phyloP scores from a whole-genome alignment of 1,140 invertebrate species.

The Eriocheir sinensis region DNA sequence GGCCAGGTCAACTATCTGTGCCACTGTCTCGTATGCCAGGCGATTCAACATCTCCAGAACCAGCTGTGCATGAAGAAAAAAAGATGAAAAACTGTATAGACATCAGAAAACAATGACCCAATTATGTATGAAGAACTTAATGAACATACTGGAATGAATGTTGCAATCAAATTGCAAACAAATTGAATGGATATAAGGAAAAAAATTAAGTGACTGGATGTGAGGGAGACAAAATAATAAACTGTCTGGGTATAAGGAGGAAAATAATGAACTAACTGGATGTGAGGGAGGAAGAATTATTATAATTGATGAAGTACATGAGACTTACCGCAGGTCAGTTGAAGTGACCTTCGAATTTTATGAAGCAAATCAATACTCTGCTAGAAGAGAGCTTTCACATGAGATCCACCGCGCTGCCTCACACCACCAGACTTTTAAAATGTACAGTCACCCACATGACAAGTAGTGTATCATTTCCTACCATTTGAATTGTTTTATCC shows the following conservation, averaged over 20 bases:
- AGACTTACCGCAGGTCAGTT: too few species aligned
- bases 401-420: conserved; percentile 42
- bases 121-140: too few species aligned
- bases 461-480: not conserved
- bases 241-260: too few species aligned
- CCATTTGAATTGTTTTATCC: not conserved
- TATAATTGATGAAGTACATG: too few species aligned
- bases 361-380: conserved; percentile 50
- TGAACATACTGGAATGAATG: too few species aligned
- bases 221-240: too few species aligned
- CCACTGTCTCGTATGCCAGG: conserved; percentile 87
- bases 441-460: conserved; percentile 45
- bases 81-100: not conserved
- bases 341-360: not conserved
- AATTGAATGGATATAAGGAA: too few species aligned
- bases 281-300: too few species aligned
- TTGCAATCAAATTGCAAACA: too few species aligned
- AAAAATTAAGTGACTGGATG: too few species aligned
- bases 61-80: conserved; percentile 53
- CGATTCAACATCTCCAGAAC: conserved; percentile 85
- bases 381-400: conserved; percentile 58
- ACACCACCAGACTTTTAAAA: conserved; percentile 31
- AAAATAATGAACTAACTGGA: too few species aligned
- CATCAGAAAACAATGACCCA: not conserved
- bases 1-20: conserved; percentile 86